Evolutionary conservation across 2,113 vertebrate species (phyloP), one percentile per base, ranked within the genome.

Genomic region (Callipepla squamata): DNA sequence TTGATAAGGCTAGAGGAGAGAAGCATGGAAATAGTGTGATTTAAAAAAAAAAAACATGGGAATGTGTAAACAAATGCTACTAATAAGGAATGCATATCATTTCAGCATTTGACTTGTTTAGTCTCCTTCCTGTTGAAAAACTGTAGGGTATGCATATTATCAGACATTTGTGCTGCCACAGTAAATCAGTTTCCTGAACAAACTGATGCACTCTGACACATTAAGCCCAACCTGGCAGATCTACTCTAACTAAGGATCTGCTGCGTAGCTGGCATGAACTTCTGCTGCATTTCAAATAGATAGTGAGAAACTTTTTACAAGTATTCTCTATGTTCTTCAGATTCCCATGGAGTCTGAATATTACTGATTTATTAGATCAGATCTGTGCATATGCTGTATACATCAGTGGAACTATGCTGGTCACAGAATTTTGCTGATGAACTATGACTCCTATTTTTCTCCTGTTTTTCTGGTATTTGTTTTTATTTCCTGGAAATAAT

Each of bases 221-320:
- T 73, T 94, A 80, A 96, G 84, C 80, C 85, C 87, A 92, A 89
- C 79, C 66, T 96, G 90, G 91, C 89, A 96, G 70, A 34, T 88
- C 96, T 2, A 1, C 74, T 95, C 91, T 97, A 95, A 97, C 96
- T 95, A 96, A 95, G 91, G 83, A 95, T 94, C 78, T 97, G 80
- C 78, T 96, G 95, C 90, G 80, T 95, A 95, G 94, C 79, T 97
- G 96, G 93, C 94, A 95, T 62, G 65, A 92, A 93, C 83, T 93
- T 94, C 76, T 97, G 92, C 95, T 96, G 93, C 92, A 97, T 98
- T 97, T 97, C 83, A 96, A 93, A 93, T 65, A 82, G 53, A 89
- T 48, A 73, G 81, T 67, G 68, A 92, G 55, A 82, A 67, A 94
- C 50, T 51, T 95, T 88, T 90, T 96, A 94, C 23, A 97, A 91